Conservation (phyloP, 2,888 invertebrate genomes). For the Drosophila meridionalis region DNA sequence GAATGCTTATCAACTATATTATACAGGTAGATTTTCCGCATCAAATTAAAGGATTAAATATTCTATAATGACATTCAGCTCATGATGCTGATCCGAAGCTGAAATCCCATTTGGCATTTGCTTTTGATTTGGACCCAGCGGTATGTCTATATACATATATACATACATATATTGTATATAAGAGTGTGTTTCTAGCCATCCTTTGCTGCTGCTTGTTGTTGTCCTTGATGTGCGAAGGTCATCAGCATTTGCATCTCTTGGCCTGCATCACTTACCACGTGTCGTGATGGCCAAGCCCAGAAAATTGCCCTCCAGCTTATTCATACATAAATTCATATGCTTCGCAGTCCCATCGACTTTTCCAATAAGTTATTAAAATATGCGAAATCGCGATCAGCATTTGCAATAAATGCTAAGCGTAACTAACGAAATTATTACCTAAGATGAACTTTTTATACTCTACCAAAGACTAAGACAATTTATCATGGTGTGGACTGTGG, state of each 20-base stretch:
- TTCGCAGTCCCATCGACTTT: constrained; percentile 31
- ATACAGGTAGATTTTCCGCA: constrained; percentile 69
- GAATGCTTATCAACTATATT: constrained; percentile 46
- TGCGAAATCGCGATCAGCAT: constrained; percentile 51
- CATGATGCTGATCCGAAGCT: constrained; percentile 31
- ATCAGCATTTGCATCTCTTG: constrained; percentile 72
- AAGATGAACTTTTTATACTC: constrained; percentile 8
- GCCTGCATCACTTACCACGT: constrained; percentile 46
- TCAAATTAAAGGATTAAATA: constrained; percentile 72
- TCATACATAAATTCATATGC: constrained; percentile 73
- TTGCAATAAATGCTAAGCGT: constrained; percentile 64
- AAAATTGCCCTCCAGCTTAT: constrained; percentile 56
- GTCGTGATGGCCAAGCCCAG: constrained; percentile 73
- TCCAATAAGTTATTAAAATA: constrained; percentile 76
- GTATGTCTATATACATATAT: neutral
- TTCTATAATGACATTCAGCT: constrained; percentile 55
- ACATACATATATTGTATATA: neutral
- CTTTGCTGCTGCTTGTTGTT: constrained; percentile 20
- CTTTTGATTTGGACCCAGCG: constrained; percentile 32
- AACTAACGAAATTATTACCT: constrained; percentile 53
- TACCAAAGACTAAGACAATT: neutral
- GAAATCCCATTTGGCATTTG: constrained; percentile 68
- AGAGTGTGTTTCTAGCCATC: neutral
- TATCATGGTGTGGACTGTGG: neutral
- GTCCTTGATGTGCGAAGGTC: constrained; percentile 72